Evolutionary conservation across 92 coral and sea anemone species (phyloP), one percentile per base, ranked within the genome.

Genomic region (Epizoanthus scotinus): DNA sequence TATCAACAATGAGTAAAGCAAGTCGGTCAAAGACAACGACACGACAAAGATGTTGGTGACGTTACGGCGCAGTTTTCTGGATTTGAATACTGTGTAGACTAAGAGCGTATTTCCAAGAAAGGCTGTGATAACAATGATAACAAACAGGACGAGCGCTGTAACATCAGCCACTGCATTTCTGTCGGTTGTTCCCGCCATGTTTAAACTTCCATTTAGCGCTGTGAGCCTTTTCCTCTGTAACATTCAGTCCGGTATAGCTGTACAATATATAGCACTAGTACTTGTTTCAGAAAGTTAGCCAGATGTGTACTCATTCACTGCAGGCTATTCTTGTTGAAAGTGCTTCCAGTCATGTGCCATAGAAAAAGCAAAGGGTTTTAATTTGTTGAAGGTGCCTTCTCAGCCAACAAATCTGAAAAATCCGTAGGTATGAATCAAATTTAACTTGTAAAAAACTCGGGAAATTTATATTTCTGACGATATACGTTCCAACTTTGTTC

Each of bases 31-130:
- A 8, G 69, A 42, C 6, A 63, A 63, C 69, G 69, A 63, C 29
- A 63, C 18, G 20, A 63, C 69, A 63, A 63, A 63, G 69, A 63
- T 63, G 15, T 63, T 63, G 20, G 69, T 63, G 28, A 63, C 69
- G 36, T 63, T 63, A 8, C 36, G 69, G 38, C 42, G 29, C 14
- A 63, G 69, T 27, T 29, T 63, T 29, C 44, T 26, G 13, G 69
- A 63, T 24, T 12, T 63, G 21, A 10, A 29, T 63, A 63, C 17
- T 28, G 9, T 63, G 69, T 29, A 29, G 27, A 63, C 9, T 63
- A 63, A 26, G 1, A 14, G 3, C 42, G 44, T 27, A 36, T 63
- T 63, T 18, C 42, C 69, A 63, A 63, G 22, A 8, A 63, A n/a
- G 19, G 69, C 34, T 63, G 44, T 44, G 4, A 63, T 9, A 5